Evolutionary conservation across 2,113 vertebrate species (phyloP).

Genomic region (Ictalurus furcatus): DNA sequence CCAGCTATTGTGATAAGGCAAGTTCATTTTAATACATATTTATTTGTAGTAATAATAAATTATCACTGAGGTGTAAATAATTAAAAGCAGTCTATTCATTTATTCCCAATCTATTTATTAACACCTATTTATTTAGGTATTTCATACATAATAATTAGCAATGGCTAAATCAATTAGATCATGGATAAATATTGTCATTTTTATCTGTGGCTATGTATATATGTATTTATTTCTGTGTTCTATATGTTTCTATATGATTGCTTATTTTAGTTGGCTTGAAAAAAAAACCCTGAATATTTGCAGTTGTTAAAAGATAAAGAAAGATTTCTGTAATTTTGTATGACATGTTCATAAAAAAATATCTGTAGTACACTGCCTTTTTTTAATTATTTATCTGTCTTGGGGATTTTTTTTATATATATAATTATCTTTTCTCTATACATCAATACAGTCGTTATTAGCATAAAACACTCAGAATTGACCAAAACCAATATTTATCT

Average conservation of each 20-base stretch:
- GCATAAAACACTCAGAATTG: conserved; percentile 9
- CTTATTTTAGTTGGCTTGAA: background rate
- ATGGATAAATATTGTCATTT: background rate
- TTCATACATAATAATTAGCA: background rate
- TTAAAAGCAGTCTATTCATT: background rate
- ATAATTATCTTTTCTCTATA: background rate
- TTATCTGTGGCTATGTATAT: background rate
- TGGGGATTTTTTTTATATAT: background rate
- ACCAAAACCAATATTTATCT: background rate
- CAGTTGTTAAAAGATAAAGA: background rate
- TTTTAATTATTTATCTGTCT: background rate
- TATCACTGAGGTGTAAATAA: background rate
- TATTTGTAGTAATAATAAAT: background rate
- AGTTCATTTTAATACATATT: background rate
- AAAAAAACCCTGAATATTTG: background rate
- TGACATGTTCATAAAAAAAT: background rate
- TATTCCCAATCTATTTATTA: no score
- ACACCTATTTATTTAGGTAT: background rate
- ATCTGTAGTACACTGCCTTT: background rate
- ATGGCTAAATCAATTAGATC: background rate
- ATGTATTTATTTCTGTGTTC: background rate
- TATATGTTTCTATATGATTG: background rate
- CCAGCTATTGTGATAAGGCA: background rate
- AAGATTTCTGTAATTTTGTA: background rate
- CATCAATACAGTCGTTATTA: background rate